Conservation (phyloP, 2,113 vertebrate genomes). For the Pygoscelis adeliae region DNA sequence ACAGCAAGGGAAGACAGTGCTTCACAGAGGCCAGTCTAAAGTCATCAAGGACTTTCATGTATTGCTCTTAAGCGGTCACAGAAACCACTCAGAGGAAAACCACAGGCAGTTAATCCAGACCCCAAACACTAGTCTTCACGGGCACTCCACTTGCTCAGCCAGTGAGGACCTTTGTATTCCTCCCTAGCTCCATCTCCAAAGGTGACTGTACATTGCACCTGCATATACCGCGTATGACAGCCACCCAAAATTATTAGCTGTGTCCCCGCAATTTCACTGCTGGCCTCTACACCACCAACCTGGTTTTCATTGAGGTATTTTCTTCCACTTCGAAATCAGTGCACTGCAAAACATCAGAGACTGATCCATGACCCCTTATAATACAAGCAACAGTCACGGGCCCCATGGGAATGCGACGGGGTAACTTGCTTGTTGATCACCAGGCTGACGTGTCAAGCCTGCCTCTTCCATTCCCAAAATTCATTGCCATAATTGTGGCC, state of each 20-base stretch:
- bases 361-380: not conserved
- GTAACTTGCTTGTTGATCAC: not conserved
- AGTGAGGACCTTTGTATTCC: accelerated
- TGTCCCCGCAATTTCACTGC: not conserved
- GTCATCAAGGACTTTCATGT: accelerated
- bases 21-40: not conserved
- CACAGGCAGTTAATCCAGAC: not conserved
- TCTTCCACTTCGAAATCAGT: not conserved
- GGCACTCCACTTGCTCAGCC: not conserved
- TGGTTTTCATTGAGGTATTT: not conserved
- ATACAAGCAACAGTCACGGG: accelerated
- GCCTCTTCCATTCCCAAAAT: not conserved
- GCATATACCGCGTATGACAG: accelerated
- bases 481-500: not conserved
- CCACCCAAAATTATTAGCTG: too few species aligned
- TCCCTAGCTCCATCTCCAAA: not conserved
- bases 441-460: accelerated
- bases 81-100: not conserved
- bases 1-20: not conserved
- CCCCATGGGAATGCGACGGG: accelerated
- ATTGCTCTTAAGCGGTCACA: not conserved
- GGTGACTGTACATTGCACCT: not conserved
- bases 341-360: not conserved
- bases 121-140: not conserved
- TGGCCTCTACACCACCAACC: not conserved